Conservation (phyloP, 2,888 invertebrate genomes). For the Ptilodon capucinus region DNA sequence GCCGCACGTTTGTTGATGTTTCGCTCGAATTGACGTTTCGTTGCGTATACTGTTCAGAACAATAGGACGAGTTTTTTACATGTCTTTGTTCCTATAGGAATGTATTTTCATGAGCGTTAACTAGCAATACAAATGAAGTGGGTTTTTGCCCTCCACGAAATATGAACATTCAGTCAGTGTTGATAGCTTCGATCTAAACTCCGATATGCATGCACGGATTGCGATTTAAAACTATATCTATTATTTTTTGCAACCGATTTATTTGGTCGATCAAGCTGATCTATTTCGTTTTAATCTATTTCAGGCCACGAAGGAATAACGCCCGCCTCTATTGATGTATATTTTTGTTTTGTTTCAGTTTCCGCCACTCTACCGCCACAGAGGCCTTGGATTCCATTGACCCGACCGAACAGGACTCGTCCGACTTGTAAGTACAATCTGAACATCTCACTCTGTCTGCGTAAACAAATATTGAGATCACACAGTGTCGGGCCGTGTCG, state of each 20-base stretch:
- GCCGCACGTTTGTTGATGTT: conserved; percentile 38
- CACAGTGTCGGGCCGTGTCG: conserved; percentile 19
- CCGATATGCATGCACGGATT: conserved; percentile 34
- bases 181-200: conserved; percentile 25
- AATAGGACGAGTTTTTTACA: conserved; percentile 44
- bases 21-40: conserved; percentile 43
- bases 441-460: conserved; percentile 13
- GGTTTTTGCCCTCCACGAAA: conserved; percentile 33
- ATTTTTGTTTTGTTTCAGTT: conserved; percentile 86
- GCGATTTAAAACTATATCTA: conserved; percentile 28
- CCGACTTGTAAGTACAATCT: conserved; percentile 91
- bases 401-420: conserved; percentile 93
- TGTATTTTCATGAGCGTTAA: conserved; percentile 38
- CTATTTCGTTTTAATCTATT: conserved; percentile 12
- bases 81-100: conserved; percentile 39
- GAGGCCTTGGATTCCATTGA: conserved; percentile 97
- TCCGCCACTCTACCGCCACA: conserved; percentile 95
- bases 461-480: conserved; percentile 22
- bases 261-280: conserved; percentile 3
- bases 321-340: conserved; percentile 14
- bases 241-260: background rate
- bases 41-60: conserved; percentile 43
- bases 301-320: background rate
- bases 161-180: conserved; percentile 21
- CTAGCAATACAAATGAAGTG: conserved; percentile 29